These are phyloP conservation scores for Tricholauxania praeusta DNA, from an alignment of 2,888 invertebrate genomes.

Conservation along the genomic window DNA sequence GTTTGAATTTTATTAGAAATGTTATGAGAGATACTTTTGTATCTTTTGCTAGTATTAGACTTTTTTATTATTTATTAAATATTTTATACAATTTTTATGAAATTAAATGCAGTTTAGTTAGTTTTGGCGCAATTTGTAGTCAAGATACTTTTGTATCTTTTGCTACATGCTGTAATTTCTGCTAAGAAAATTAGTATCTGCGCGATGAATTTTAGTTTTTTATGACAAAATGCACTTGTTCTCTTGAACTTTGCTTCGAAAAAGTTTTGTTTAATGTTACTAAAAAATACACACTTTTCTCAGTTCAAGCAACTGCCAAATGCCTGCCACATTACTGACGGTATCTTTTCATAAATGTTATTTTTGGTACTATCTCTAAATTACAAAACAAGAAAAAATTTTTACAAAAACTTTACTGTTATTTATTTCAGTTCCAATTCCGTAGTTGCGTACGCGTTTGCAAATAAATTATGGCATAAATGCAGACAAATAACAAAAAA, in stretches of 20 bases:
- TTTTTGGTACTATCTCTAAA: neutral
- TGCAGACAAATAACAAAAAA: conserved; percentile 36
- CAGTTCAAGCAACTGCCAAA: neutral
- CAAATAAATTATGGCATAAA: conserved; percentile 32
- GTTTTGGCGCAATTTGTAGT: neutral
- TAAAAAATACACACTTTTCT: conserved; percentile 5
- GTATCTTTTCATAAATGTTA: too few relatives aligned
- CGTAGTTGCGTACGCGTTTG: conserved; percentile 25
- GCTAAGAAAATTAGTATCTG: neutral
- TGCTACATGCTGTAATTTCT: neutral
- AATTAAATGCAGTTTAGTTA: neutral
- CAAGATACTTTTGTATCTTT: conserved; percentile 1
- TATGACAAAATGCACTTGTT: neutral
- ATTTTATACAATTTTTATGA: neutral
- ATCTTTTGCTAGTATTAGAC: neutral
- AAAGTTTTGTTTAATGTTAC: neutral
- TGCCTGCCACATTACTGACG: neutral
- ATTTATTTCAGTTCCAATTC: neutral
- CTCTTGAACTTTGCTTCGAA: conserved; percentile 1
- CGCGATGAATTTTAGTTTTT: neutral
- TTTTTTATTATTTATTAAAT: conserved; percentile 2
- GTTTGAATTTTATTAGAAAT: neutral
- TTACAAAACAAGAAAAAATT: neutral
- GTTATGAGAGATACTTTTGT: conserved; percentile 2
- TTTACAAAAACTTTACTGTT: conserved; percentile 9